Percentiles rank a stretch among this genome's conserved stretches.
Conservation (phyloP, 1,140 invertebrate species). For the Pentalonia nigronervosa region DNA sequence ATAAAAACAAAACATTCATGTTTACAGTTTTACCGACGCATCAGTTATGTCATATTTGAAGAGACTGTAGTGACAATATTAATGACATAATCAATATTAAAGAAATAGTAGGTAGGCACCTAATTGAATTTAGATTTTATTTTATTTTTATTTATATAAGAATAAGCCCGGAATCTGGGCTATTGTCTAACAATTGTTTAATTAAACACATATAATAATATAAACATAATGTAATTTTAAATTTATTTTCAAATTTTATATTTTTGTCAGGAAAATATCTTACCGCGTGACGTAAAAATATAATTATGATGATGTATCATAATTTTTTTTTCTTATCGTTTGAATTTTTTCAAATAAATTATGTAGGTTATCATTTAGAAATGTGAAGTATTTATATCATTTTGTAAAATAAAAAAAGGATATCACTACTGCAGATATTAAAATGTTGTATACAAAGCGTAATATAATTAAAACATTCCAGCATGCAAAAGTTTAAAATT, state of each 20-base stretch:
- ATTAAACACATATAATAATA: not conserved
- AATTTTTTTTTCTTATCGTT: too few species aligned
- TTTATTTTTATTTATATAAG: not conserved
- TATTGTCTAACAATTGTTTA: not conserved
- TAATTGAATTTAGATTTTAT: not conserved
- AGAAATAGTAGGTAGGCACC: not conserved
- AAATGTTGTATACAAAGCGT: too few species aligned
- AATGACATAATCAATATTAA: not conserved
- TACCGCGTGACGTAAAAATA: not conserved
- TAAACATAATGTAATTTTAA: not conserved
- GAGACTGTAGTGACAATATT: not conserved
- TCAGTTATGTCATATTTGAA: not conserved
- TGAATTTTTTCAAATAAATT: too few species aligned
- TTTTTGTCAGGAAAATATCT: not conserved
- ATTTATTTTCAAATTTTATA: not conserved
- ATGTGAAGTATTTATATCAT: too few species aligned
- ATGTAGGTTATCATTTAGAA: too few species aligned
- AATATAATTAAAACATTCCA: too few species aligned
- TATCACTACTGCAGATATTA: too few species aligned
- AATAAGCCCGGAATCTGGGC: not conserved
- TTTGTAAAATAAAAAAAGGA: too few species aligned
- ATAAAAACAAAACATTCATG: not conserved
- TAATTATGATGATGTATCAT: not conserved
- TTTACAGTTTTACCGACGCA: not conserved
- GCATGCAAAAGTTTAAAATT: too few species aligned